Evolutionary conservation across 2,113 vertebrate genomes (phyloP).

Genomic region (Nyctibius bracteatus): DNA sequence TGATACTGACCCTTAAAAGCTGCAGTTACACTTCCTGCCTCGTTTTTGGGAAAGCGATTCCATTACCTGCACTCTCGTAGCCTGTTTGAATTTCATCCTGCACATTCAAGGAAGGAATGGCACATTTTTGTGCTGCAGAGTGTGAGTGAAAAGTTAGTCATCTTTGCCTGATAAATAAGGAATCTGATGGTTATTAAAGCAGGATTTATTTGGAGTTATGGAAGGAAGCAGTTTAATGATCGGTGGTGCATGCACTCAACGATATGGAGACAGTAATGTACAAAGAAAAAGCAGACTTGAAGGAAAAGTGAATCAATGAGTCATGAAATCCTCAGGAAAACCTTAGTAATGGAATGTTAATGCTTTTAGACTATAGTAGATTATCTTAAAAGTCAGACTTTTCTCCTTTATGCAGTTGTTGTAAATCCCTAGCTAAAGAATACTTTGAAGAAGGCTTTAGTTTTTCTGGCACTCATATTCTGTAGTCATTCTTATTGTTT

Average conservation of each 20-base stretch:
- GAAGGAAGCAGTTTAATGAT: conserved; percentile 72
- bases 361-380: conserved; percentile 84
- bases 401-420: conserved; percentile 74
- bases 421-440: conserved; percentile 78
- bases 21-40: conserved; percentile 47
- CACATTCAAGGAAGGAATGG: background rate
- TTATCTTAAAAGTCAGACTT: conserved; percentile 88
- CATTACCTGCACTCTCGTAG: conserved; percentile 24
- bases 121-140: background rate
- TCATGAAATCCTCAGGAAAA: conserved; percentile 81
- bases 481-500: conserved; percentile 64
- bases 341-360: conserved; percentile 87
- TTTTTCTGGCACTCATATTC: conserved; percentile 68
- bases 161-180: conserved; percentile 46
- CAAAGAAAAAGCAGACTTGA: conserved; percentile 67
- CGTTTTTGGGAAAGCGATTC: background rate
- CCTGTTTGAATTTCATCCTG: conserved; percentile 15
- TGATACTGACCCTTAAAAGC: conserved; percentile 47
- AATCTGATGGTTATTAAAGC: conserved; percentile 37
- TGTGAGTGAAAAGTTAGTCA: conserved; percentile 8
- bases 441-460: conserved; percentile 76
- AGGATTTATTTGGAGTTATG: conserved; percentile 43
- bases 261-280: conserved; percentile 50
- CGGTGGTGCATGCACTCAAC: conserved; percentile 33
- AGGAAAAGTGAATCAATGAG: conserved; percentile 75